Conservation (phyloP, 2,888 invertebrate species). For the Clunio marinus region DNA sequence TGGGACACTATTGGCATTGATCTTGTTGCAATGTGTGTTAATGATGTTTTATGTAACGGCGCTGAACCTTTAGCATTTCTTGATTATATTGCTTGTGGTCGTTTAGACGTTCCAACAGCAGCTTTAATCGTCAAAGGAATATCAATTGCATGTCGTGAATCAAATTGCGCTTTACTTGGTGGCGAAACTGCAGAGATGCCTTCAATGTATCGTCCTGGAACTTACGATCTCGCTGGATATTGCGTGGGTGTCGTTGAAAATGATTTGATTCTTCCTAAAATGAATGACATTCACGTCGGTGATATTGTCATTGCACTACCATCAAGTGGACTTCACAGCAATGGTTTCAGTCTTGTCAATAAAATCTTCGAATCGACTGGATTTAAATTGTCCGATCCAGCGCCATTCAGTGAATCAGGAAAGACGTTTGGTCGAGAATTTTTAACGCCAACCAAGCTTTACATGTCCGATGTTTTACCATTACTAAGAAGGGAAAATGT, state of each 20-base stretch:
- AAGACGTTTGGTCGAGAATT: conserved; percentile 72
- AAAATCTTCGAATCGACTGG: conserved; percentile 66
- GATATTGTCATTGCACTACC: conserved; percentile 82
- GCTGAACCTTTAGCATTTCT: conserved; percentile 94
- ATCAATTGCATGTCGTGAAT: conserved; percentile 77
- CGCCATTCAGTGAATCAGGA: conserved; percentile 56
- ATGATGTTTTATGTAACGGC: conserved; percentile 91
- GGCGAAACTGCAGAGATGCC: conserved; percentile 99
- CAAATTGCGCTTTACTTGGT: conserved; percentile 84
- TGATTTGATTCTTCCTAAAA: conserved; percentile 62
- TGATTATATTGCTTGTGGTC: conserved; percentile 93
- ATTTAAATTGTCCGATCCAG: conserved; percentile 57
- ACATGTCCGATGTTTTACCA: conserved; percentile 70
- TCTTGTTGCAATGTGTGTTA: conserved; percentile 96
- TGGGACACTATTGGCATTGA: conserved; percentile 89
- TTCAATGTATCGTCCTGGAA: conserved; percentile 78
- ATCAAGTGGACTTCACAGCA: conserved; percentile 90
- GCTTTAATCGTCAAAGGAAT: conserved; percentile 79
- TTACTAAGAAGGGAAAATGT: conserved; percentile 66
- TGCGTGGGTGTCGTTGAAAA: conserved; percentile 89
- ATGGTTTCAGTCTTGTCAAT: conserved; percentile 87
- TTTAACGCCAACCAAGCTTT: conserved; percentile 81
- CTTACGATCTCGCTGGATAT: conserved; percentile 95
- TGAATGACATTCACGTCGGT: conserved; percentile 61
- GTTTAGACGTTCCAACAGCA: conserved; percentile 71